Evolutionary conservation across 2,113 vertebrate species (phyloP).

Genomic region (Bagarius yarrelli): DNA sequence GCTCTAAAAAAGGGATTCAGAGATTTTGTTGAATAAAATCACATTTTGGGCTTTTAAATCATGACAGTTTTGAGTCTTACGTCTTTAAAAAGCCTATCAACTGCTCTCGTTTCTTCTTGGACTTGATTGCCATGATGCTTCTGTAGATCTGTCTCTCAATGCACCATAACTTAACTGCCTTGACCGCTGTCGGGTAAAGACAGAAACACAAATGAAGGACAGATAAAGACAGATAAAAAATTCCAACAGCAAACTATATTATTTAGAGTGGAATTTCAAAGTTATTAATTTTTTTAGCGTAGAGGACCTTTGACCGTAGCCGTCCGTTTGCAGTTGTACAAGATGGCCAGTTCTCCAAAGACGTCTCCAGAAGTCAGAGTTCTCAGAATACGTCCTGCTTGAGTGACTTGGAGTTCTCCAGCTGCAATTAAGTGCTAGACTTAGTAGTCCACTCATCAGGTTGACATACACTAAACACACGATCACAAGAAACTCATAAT

Average conservation of each 20-base stretch:
- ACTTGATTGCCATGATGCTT: slow-evolving; percentile 75
- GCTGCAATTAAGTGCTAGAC: slow-evolving; percentile 48
- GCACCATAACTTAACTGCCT: slow-evolving; percentile 71
- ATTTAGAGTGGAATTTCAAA: background rate
- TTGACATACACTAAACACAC: no score
- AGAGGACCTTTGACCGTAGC: slow-evolving; percentile 72
- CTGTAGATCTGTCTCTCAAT: slow-evolving; percentile 77
- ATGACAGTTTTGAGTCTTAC: slow-evolving; percentile 57
- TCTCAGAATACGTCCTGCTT: slow-evolving; percentile 68
- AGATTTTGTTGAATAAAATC: background rate
- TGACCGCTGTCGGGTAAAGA: slow-evolving; percentile 59
- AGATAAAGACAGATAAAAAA: background rate
- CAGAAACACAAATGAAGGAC: background rate
- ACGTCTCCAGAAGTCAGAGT: slow-evolving; percentile 71
- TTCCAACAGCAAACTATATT: background rate
- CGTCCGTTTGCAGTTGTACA: slow-evolving; percentile 79
- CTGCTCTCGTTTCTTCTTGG: slow-evolving; percentile 71
- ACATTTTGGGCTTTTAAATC: background rate
- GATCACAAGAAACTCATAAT: no score
- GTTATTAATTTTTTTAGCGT: background rate
- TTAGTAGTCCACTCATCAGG: no score
- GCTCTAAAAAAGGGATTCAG: slow-evolving; percentile 57
- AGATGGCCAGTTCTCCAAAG: slow-evolving; percentile 77
- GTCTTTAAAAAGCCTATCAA: slow-evolving; percentile 73
- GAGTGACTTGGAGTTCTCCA: slow-evolving; percentile 72